Base-by-base conservation (phyloP, 2,888 invertebrate species). In the Drosophila ochracea region DNA sequence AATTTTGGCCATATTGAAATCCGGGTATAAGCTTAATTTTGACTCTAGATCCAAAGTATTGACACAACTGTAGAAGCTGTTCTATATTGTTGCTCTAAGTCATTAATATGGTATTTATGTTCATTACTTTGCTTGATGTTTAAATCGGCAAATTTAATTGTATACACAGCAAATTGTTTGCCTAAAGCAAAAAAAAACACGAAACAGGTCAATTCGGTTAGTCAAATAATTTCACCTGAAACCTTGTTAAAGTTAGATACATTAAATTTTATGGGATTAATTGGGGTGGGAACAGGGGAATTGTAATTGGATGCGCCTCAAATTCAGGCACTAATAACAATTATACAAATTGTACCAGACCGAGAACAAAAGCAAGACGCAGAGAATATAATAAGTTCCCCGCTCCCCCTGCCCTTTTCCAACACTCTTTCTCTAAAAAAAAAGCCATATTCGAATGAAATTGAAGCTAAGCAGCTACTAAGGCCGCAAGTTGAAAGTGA, bases 401-500 rank as follows among this genome's bases (percentile, higher is more conserved):
- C 21, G 2, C 13, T 6, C 13, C 21, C 13, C 11, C 19, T 3
- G 9, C 2, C n/a, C 0, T 2, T 5, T 0, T 41, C 21, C 2
- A 1, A 13, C 6, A 21, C 3, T 21, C 3, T 21, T 11, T 43
- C 11, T 11, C n/a, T 21, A 71, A 52, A 69, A 67, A 67, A 64
- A 77, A 57, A 28, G 30, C 43, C 35, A 37, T 65, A 73, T 73
- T 76, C 66, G 70, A 83, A 84, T 84, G 25, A 82, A 82, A 82
- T 76, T 73, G 61, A 61, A 78, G 80, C 83, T 82, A 75, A 82
- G 85, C 69, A 79, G 66, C 83, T 68, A 73, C 79, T 79, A 79
- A 75, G 66, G 71, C 71, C 71, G 74, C 64, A 60, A 85, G 80
- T 83, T 84, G 83, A 85, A 82, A 85, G 82, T 83, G 76, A 80